These are phyloP conservation scores for Liparis tanakae DNA, from an alignment of 2,797 vertebrate species.

Conservation along the genomic window DNA sequence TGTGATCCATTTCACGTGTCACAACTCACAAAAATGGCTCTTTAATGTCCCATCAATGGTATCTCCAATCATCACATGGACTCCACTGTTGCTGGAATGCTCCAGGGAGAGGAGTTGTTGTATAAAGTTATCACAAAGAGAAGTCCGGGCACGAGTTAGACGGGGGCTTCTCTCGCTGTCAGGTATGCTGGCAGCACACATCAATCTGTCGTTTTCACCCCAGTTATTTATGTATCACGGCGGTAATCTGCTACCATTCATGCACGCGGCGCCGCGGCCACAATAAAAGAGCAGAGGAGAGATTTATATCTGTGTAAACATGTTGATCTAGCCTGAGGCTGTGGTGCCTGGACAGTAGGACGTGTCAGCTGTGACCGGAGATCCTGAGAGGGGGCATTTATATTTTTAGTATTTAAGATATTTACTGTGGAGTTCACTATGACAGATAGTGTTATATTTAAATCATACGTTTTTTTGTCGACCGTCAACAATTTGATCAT, in stretches of 20 bases:
- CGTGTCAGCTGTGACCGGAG: slow-evolving; percentile 12
- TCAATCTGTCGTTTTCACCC: slow-evolving; percentile 11
- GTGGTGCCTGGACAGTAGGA: neutral
- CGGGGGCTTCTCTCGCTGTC: slow-evolving; percentile 14
- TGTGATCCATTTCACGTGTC: neutral
- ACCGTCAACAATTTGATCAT: neutral
- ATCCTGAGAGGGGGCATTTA: neutral
- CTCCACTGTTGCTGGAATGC: slow-evolving; percentile 6
- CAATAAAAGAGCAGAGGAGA: neutral
- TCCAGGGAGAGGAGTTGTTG: neutral
- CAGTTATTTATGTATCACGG: slow-evolving; percentile 22
- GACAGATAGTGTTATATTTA: neutral
- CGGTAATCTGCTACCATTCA: slow-evolving; percentile 17
- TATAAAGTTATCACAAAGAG: neutral
- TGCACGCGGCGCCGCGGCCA: slow-evolving; percentile 1
- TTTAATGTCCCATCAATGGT: neutral
- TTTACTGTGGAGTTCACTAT: neutral
- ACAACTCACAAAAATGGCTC: neutral
- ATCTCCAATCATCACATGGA: neutral
- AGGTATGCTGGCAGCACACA: slow-evolving; percentile 24
- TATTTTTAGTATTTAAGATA: neutral
- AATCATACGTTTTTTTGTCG: neutral
- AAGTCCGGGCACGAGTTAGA: neutral
- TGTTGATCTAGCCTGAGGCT: neutral
- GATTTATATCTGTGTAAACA: slow-evolving; percentile 42